Percentiles rank a stretch among this genome's conserved stretches.
Evolutionary conservation across 2,797 vertebrate species (phyloP).

Genomic region (Bufotes viridis): DNA sequence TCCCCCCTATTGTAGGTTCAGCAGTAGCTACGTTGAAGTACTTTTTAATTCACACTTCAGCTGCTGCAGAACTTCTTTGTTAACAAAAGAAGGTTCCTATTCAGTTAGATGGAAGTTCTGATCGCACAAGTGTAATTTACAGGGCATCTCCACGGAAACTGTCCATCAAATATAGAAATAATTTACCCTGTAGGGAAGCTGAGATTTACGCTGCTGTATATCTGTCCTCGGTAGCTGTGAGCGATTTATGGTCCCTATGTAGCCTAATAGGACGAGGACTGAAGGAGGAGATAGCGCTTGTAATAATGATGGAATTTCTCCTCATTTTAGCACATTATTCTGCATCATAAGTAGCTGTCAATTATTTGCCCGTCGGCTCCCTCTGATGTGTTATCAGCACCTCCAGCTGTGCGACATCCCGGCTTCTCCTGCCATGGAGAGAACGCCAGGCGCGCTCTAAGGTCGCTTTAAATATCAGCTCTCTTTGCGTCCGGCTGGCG

Average conservation of each 20-base stretch:
- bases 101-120: no score
- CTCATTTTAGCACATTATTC: conserved; percentile 21
- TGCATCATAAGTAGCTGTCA: conserved; percentile 55
- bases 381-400: conserved; percentile 48
- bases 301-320: conserved; percentile 32
- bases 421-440: neutral
- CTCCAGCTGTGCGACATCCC: conserved; percentile 40
- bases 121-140: neutral
- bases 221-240: neutral
- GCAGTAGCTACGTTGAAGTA: neutral
- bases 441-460: neutral
- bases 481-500: neutral
- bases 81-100: neutral
- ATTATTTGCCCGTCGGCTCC: conserved; percentile 39
- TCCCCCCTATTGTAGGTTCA: neutral
- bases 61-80: conserved; percentile 5
- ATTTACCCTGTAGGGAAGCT: neutral
- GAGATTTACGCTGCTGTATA: conserved; percentile 27
- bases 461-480: conserved; percentile 30
- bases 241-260: neutral
- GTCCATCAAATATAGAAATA: neutral
- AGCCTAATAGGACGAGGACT: neutral
- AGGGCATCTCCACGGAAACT: neutral
- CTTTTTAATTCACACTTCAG: no score
- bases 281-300: conserved; percentile 12